Conservation (phyloP, 2,797 vertebrate genomes). For the Rhinichthys osculus region DNA sequence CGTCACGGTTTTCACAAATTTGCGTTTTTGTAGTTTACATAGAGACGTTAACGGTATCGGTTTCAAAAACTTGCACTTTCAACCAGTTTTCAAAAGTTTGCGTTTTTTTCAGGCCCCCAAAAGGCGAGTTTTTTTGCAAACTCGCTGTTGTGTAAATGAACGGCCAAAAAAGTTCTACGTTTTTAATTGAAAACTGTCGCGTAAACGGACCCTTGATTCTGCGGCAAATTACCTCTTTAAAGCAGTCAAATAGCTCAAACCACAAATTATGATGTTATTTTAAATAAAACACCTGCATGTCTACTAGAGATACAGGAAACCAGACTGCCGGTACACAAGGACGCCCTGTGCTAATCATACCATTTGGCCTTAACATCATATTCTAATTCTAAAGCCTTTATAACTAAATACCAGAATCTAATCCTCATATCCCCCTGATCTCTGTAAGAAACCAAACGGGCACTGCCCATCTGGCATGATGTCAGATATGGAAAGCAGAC, state of each 20-base stretch:
- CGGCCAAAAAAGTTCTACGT: not conserved
- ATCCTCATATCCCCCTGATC: conserved; percentile 28
- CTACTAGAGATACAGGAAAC: not conserved
- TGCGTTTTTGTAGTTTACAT: not conserved
- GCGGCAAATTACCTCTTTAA: too few species aligned
- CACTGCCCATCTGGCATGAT: conserved; percentile 38
- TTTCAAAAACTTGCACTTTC: too few species aligned
- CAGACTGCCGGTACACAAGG: too few species aligned
- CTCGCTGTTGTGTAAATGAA: not conserved
- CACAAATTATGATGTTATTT: not conserved
- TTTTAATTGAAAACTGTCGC: not conserved
- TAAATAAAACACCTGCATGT: not conserved
- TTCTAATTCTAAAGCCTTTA: conserved; percentile 35
- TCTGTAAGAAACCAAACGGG: conserved; percentile 32
- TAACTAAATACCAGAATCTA: conserved; percentile 34
- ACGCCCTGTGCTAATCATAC: not conserved
- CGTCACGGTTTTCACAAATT: not conserved
- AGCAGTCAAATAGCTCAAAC: not conserved
- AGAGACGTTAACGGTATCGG: too few species aligned
- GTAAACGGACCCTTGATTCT: not conserved
- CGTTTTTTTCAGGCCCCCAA: not conserved
- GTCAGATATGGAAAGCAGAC: conserved; percentile 42
- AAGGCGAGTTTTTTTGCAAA: not conserved
- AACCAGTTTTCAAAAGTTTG: not conserved
- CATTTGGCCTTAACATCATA: not conserved